Conservation (phyloP, 2,113 vertebrate species). For the Halcyon senegalensis region DNA sequence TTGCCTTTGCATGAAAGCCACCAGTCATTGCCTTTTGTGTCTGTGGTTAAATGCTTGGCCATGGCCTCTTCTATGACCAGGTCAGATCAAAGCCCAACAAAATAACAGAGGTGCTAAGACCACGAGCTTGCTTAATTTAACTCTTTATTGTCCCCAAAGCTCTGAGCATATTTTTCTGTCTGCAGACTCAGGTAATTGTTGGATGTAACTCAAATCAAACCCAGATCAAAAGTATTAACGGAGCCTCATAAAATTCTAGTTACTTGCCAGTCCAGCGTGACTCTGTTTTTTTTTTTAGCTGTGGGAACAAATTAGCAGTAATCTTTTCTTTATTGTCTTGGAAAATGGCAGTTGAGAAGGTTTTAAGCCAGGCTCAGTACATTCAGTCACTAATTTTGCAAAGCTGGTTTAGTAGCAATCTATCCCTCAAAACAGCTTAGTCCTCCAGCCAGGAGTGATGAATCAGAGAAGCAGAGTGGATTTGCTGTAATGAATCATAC, state of each 20-base stretch:
- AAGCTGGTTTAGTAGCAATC: not conserved
- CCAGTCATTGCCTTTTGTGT: not conserved
- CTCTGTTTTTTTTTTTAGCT: not conserved
- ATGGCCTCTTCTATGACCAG: not conserved
- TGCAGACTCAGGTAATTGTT: not conserved
- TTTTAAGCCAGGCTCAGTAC: not conserved
- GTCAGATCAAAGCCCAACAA: not conserved
- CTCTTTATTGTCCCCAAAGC: not conserved
- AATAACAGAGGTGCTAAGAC: not conserved
- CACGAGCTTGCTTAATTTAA: not conserved
- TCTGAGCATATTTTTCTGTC: not conserved
- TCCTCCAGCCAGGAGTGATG: slow-evolving; percentile 3
- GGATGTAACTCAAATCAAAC: not conserved
- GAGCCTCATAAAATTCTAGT: not conserved
- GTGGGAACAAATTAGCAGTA: slow-evolving; percentile 1
- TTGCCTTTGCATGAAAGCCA: not conserved
- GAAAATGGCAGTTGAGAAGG: slow-evolving; percentile 3
- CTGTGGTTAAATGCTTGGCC: not conserved
- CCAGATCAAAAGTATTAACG: not conserved
- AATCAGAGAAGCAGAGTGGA: not conserved
- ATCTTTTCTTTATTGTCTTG: slow-evolving; percentile 36
- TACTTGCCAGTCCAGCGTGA: not conserved
- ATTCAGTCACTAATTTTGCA: not conserved
- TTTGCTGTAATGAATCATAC: not conserved
- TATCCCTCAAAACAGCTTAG: slow-evolving; percentile 7